Evolutionary conservation across 2,888 invertebrate species (phyloP).

Genomic region (Apodemia duryi): DNA sequence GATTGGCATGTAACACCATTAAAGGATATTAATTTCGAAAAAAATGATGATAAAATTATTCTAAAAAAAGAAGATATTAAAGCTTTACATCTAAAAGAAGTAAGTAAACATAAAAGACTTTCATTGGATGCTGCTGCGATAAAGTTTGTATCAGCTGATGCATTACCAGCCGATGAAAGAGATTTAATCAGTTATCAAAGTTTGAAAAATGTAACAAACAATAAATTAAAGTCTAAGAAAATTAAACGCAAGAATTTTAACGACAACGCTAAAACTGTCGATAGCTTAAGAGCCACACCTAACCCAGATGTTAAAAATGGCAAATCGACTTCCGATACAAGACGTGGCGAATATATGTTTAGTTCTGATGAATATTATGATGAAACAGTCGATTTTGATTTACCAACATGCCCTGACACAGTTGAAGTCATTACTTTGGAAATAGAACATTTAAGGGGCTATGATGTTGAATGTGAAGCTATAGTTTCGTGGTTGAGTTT

Average conservation of each 20-base stretch:
- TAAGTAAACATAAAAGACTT: conserved; percentile 42
- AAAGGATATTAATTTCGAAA: conserved; percentile 36
- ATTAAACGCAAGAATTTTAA: conserved; percentile 21
- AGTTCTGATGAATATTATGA: conserved; percentile 63
- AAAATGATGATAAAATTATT: conserved; percentile 33
- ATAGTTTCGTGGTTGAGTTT: conserved; percentile 54
- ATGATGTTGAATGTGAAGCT: conserved; percentile 55
- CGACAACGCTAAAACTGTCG: conserved; percentile 18
- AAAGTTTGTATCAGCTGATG: conserved; percentile 46
- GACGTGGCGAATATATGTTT: conserved; percentile 55
- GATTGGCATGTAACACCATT: conserved; percentile 54
- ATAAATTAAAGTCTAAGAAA: conserved; percentile 28
- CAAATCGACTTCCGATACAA: conserved; percentile 26
- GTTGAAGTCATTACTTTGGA: conserved; percentile 49
- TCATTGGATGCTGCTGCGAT: conserved; percentile 47
- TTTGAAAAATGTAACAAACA: conserved; percentile 23
- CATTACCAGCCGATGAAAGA: conserved; percentile 38
- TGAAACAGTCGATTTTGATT: conserved; percentile 44
- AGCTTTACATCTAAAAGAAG: conserved; percentile 27
- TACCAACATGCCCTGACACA: conserved; percentile 40
- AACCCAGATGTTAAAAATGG: conserved; percentile 5
- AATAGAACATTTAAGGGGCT: conserved; percentile 46
- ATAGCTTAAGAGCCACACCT: conserved; percentile 15
- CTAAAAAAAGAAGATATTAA: background rate
- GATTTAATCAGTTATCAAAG: conserved; percentile 40